These are phyloP conservation scores for Hyperoplus immaculatus DNA, from an alignment of 2,797 vertebrate species.

Conservation along the genomic window DNA sequence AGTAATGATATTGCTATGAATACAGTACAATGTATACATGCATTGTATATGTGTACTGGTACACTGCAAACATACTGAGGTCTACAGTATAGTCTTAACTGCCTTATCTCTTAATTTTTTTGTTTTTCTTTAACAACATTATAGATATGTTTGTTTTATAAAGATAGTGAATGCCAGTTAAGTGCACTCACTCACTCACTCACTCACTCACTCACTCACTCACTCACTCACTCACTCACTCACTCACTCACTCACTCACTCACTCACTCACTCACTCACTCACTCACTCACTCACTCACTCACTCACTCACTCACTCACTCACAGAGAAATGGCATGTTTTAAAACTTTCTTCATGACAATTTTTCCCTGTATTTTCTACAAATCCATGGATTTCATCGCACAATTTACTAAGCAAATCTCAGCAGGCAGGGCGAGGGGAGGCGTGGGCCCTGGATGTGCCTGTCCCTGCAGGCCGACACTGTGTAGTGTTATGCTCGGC, in stretches of 20 bases:
- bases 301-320: constrained; percentile 7
- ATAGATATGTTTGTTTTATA: not conserved
- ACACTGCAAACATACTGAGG: not conserved
- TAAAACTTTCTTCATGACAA: constrained; percentile 13
- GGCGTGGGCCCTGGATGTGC: constrained; percentile 78
- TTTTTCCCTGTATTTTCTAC: constrained; percentile 35
- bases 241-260: no score
- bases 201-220: no score
- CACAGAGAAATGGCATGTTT: constrained; percentile 3
- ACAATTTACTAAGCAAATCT: constrained; percentile 73
- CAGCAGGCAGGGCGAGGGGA: constrained; percentile 61
- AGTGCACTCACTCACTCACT: not conserved
- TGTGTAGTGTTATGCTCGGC: constrained; percentile 89
- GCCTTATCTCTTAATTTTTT: not conserved
- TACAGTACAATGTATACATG: not conserved
- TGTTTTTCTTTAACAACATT: not conserved
- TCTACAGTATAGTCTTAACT: not conserved
- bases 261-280: no score
- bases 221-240: no score
- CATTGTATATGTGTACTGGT: no score
- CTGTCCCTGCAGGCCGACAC: constrained; percentile 87
- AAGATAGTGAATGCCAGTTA: not conserved
- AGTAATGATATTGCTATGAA: not conserved
- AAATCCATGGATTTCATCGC: constrained; percentile 55
- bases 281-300: no score